Percentiles rank a stretch among this genome's conserved stretches.
These are phyloP conservation scores for Malurus melanocephalus DNA, from an alignment of 2,113 vertebrate species.

Conservation along the genomic window DNA sequence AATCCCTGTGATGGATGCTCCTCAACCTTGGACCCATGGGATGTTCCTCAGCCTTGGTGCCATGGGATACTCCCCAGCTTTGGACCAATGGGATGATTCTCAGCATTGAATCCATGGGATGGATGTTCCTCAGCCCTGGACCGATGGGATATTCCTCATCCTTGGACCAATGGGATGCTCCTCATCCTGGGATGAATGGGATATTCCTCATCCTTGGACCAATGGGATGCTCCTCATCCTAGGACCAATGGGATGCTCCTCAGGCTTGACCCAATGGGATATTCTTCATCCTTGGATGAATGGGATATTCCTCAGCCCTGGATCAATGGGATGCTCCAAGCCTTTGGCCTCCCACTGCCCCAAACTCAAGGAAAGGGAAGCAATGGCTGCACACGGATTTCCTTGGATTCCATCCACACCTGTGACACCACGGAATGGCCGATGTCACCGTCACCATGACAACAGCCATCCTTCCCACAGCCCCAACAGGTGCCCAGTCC, in stretches of 20 bases:
- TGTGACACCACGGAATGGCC: neutral
- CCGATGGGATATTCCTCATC: neutral
- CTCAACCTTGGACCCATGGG: neutral
- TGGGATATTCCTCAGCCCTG: fast-evolving
- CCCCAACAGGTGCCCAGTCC: neutral
- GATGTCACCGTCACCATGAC: fast-evolving
- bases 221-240: fast-evolving
- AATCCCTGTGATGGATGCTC: neutral
- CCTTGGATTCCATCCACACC: neutral
- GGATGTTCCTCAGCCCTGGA: neutral
- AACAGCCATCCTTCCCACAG: neutral
- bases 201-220: fast-evolving
- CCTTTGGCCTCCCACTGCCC: neutral
- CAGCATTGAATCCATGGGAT: neutral
- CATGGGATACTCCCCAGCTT: fast-evolving
- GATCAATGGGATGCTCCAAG: fast-evolving
- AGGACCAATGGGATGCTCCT: fast-evolving
- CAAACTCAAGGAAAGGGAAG: neutral
- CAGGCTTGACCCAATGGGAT: neutral
- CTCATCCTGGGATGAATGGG: fast-evolving
- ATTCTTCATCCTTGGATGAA: fast-evolving
- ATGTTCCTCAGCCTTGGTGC: fast-evolving
- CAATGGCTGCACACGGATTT: fast-evolving
- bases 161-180: neutral
- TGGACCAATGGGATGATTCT: neutral